A percentile compares a stretch with the other conserved stretches of the same genome.
Conservation (phyloP, 2,888 invertebrate species). For the Leucania comma region DNA sequence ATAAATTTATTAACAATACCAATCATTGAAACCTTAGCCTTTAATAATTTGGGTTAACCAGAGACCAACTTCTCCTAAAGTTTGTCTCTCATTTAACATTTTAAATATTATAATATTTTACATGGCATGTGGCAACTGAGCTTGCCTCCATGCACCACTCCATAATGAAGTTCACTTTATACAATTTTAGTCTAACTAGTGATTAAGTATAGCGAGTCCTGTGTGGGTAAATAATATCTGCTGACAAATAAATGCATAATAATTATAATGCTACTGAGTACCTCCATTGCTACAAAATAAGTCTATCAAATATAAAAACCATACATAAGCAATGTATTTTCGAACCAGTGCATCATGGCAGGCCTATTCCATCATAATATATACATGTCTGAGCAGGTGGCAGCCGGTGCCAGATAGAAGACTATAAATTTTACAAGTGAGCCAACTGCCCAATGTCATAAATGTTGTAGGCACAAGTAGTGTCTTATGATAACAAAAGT, state of each 20-base stretch:
- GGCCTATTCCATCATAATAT: conserved; percentile 36
- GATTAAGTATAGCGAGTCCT: conserved; percentile 44
- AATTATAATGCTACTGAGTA: conserved; percentile 22
- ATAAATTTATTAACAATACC: conserved; percentile 82
- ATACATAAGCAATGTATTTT: conserved; percentile 4
- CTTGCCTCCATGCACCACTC: conserved; percentile 29
- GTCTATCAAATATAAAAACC: conserved; percentile 29
- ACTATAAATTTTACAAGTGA: conserved; percentile 33
- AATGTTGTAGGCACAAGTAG: conserved; percentile 14
- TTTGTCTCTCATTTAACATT: conserved; percentile 67
- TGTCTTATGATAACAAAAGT: conserved; percentile 34
- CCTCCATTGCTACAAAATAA: conserved; percentile 34
- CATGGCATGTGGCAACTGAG: conserved; percentile 46
- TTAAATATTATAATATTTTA: conserved; percentile 63
- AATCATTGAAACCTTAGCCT: conserved; percentile 78
- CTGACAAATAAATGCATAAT: conserved; percentile 61
- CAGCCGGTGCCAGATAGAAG: background rate
- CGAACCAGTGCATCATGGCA: conserved; percentile 5
- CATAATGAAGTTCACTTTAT: conserved; percentile 49
- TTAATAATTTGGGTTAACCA: conserved; percentile 68
- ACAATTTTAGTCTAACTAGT: conserved; percentile 64
- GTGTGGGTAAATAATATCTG: conserved; percentile 32
- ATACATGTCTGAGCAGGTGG: conserved; percentile 37
- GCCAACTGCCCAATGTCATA: conserved; percentile 16
- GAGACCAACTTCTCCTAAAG: conserved; percentile 60